Evolutionary conservation across 2,888 invertebrate genomes (phyloP), one percentile per base, ranked within the genome.

Genomic region (Liposcelis brunnea): DNA sequence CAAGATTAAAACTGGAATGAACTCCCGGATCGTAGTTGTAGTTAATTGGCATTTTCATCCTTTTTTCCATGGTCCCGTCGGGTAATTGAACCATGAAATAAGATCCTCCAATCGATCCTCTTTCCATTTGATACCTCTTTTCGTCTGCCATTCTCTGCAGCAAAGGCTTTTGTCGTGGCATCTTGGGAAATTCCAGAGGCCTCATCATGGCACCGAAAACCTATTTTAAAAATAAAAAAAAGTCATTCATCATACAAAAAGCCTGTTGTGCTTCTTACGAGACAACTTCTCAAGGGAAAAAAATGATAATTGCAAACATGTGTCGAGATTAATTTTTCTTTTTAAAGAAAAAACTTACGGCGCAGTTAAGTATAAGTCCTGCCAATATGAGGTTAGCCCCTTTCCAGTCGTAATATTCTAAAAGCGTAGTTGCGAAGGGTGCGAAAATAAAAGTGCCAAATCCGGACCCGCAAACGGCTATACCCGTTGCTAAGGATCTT

Each of bases 391-490:
- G 69, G 61, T 93, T 78, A 34, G 93, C 84, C 53, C 81, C 86
- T 63, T 82, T 80, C 95, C 95, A 95, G 37, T 75, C 79, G 58
- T 80, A 90, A 40, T 75, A 64, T 33, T 80, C 74, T 42, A 95
- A 67, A 47, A 95, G 67, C 51, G 76, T 68, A 6, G 81, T 75
- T 12, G 91, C 87, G 31, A 94, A 68, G 0, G 95, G 95, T 0
- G 95, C 93, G 60, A 95, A 94, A 38, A 85, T 79, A 64, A 95
- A 94, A 2, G 94, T 94, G 40, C 95, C 95, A 47, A 87, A 77
- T 2, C 95, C 95, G 0, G 93, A 91, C 6, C 95, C 95, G 59
- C 94, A 94, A 0, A 94, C 94, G 0, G 94, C 94, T 48, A 87
- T 85, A 45, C 81, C 94, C 44, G 94, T 95, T 42, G 95, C 95